A percentile compares a stretch with the other conserved stretches of the same genome.
phyloP scores from a whole-genome alignment of 2,113 vertebrate genomes.

The Podiceps cristatus region DNA sequence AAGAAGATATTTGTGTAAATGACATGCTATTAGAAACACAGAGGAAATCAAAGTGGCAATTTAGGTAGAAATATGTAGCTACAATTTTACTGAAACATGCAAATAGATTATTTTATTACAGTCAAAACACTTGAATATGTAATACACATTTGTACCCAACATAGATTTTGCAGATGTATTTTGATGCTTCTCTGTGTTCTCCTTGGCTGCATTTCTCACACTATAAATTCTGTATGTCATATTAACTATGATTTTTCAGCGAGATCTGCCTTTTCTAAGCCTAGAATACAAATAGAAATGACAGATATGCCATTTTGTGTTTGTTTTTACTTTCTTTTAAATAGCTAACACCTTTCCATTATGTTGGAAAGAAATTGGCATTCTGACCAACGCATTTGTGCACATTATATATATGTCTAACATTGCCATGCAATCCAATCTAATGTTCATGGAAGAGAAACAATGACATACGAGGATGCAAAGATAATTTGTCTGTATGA shows the following conservation, averaged over 20 bases:
- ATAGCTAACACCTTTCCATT: neutral
- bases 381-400: neutral
- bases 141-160: neutral
- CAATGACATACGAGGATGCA: neutral
- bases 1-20: neutral
- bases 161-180: neutral
- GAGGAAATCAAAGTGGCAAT: neutral
- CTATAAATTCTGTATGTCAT: constrained; percentile 24
- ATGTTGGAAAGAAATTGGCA: neutral
- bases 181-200: neutral
- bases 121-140: constrained; percentile 18
- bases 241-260: neutral
- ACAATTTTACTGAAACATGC: neutral
- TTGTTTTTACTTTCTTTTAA: constrained; percentile 12
- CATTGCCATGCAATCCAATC: neutral
- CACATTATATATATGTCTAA: neutral
- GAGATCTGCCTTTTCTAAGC: neutral
- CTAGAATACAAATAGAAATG: neutral
- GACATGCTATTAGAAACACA: neutral
- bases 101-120: constrained; percentile 17
- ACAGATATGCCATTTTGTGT: neutral
- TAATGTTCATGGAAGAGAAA: neutral
- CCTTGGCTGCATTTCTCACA: neutral
- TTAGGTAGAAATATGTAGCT: neutral
- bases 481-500: neutral